These are phyloP conservation scores for Aporophyla nigra DNA, from an alignment of 2,888 invertebrate species.

Conservation along the genomic window DNA sequence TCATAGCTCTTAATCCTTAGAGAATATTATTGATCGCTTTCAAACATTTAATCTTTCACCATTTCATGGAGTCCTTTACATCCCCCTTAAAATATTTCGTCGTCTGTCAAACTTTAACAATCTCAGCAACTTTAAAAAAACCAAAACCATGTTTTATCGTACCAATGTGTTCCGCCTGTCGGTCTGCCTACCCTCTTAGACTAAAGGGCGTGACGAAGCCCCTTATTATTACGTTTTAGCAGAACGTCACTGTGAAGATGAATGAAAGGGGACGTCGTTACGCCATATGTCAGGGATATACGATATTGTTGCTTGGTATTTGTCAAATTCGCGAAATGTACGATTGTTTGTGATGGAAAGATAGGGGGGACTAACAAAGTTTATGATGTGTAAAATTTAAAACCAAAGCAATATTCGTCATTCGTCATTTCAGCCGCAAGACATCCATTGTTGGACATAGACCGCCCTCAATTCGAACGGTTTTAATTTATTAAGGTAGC, in stretches of 20 bases:
- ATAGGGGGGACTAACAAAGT: neutral
- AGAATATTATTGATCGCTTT: slow-evolving; percentile 1
- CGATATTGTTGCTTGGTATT: slow-evolving; percentile 45
- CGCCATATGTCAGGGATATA: slow-evolving; percentile 67
- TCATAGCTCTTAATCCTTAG: neutral
- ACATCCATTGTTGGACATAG: too few species aligned
- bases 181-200: slow-evolving; percentile 57
- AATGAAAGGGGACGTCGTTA: slow-evolving; percentile 63
- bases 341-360: neutral
- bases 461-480: too few species aligned
- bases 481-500: too few species aligned
- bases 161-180: slow-evolving; percentile 31
- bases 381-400: neutral
- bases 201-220: slow-evolving; percentile 50
- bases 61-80: slow-evolving; percentile 4
- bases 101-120: slow-evolving; percentile 29
- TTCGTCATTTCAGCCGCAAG: too few species aligned
- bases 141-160: slow-evolving; percentile 42
- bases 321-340: slow-evolving; percentile 28
- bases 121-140: slow-evolving; percentile 27
- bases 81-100: slow-evolving; percentile 7
- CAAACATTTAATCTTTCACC: neutral
- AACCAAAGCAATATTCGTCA: neutral
- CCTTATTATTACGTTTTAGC: slow-evolving; percentile 65
- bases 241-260: slow-evolving; percentile 35